Base-by-base conservation (phyloP, 2,888 invertebrate species). In the Muschampia plurimacula region DNA sequence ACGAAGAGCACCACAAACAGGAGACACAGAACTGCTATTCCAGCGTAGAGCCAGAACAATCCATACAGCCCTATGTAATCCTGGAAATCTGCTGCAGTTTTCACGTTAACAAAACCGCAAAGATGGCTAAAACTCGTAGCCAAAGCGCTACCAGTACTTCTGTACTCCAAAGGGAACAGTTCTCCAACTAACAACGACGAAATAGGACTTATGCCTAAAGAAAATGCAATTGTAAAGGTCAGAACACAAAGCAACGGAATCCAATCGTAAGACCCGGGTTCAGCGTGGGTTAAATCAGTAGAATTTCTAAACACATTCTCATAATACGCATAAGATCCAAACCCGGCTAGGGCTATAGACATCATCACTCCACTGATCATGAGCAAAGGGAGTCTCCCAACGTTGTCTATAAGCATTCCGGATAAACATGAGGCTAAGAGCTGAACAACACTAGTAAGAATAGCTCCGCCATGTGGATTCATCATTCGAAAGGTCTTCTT, bases 1-100 rank as follows among this genome's bases (percentile, higher is more conserved):
- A 98, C 97, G 83, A 96, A 97, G 76, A 97, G 95, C 13, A 97
- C 96, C 0, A 98, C 97, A 89, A 98, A 98, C 78, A 97, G 95
- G 10, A 98, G 94, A 72, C 97, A 97, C 72, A 97, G 93, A 0
- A 97, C 96, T 3, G 98, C 97, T 77, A 97, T 96, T 1, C 96
- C 96, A 0, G 97, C 97, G 85, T 98, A 98, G 80, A 98, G 91
- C 97, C 97, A 98, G 86, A 98, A 98, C 1, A 98, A 96, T 9
- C 98, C 98, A 86, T 97, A 96, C 28, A 97, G 86, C 0, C 97
- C 97, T 74, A 98, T 95, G 73, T 95, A 90, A 84, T 96, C 93
- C 78, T 97, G 96, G 84, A 97, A 96, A 88, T 97, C 97, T 74
- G 97, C 96, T 83, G 97, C 97, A 10, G 97, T 97, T 89, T 97